Percentiles rank a stretch among this genome's conserved stretches.
Conservation (phyloP, 2,888 invertebrate species). For the Stenurella melanura region DNA sequence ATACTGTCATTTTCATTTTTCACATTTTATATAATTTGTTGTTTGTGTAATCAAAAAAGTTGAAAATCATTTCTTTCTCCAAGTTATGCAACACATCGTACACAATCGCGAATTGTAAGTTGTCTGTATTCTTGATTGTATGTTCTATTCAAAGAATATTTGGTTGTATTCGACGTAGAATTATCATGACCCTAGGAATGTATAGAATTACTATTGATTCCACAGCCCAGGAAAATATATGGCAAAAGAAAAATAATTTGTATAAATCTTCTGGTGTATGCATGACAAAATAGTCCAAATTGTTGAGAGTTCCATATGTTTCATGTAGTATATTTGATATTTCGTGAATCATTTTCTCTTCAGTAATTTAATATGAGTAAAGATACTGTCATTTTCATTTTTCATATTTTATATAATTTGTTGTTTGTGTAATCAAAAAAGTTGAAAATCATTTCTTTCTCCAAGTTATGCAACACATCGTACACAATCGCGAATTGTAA, state of each 20-base stretch:
- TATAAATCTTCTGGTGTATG: conserved; percentile 63
- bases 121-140: too few species aligned
- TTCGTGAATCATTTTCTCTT: conserved; percentile 56
- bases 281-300: conserved; percentile 60
- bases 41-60: neutral
- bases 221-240: conserved; percentile 63
- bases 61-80: too few species aligned
- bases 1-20: conserved; percentile 3
- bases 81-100: too few species aligned
- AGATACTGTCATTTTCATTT: conserved; percentile 7
- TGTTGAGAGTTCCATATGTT: conserved; percentile 49
- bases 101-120: too few species aligned
- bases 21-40: neutral
- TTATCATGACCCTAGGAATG: too few species aligned
- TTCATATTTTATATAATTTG: neutral
- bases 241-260: conserved; percentile 64
- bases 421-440: neutral
- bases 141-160: too few species aligned
- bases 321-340: conserved; percentile 54
- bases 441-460: too few species aligned
- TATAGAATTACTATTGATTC: too few species aligned
- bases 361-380: neutral
- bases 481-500: too few species aligned
- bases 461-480: too few species aligned
- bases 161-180: too few species aligned